Evolutionary conservation across 2,888 invertebrate species (phyloP).

Genomic region (Nymphalis polychloros): DNA sequence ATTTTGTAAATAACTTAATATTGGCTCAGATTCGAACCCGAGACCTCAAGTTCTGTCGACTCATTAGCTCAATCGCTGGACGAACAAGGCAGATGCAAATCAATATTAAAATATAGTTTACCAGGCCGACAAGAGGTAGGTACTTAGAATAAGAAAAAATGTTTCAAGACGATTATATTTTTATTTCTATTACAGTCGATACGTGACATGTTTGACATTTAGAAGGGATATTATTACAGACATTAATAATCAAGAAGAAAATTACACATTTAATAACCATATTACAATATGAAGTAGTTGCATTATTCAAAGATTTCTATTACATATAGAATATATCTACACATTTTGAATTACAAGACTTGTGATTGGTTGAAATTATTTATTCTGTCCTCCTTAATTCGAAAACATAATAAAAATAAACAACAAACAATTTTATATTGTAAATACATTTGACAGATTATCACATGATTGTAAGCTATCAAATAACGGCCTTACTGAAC

Average conservation of each 20-base stretch:
- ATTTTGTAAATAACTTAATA: too few species aligned
- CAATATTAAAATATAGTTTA: background rate
- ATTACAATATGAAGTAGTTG: background rate
- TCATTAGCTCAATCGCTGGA: too few species aligned
- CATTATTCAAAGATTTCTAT: background rate
- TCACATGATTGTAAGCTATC: background rate
- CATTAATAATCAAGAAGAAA: background rate
- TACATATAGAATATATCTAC: background rate
- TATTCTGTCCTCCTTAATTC: background rate
- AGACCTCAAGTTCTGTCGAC: too few species aligned
- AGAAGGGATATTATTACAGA: constrained; percentile 5
- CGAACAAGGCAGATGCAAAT: too few species aligned
- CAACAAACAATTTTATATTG: background rate
- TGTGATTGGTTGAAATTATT: constrained; percentile 6
- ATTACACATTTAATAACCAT: background rate
- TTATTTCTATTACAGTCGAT: constrained; percentile 36
- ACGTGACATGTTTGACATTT: constrained; percentile 24
- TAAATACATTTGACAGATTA: constrained; percentile 15
- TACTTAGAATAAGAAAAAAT: constrained; percentile 19
- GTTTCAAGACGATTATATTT: constrained; percentile 37
- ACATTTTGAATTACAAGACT: constrained; percentile 3
- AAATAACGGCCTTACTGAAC: background rate
- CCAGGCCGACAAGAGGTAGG: background rate
- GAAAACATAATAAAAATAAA: constrained; percentile 8
- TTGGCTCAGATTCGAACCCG: too few species aligned